These are phyloP conservation scores for Steinernema khuongi DNA, from an alignment of 1,140 invertebrate genomes.

Conservation along the genomic window DNA sequence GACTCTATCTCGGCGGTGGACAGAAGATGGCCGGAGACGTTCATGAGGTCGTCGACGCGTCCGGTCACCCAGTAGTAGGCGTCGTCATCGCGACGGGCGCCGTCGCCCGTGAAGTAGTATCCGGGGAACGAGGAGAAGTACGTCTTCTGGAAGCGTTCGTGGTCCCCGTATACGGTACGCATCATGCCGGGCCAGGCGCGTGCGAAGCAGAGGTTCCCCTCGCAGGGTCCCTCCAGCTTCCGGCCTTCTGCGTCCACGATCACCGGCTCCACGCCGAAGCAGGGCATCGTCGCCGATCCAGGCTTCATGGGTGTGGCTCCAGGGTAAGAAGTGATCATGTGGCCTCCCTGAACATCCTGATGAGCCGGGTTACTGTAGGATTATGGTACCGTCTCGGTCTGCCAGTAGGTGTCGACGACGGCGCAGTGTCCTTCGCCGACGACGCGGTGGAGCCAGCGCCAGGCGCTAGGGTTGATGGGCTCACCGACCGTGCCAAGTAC, in stretches of 20 bases:
- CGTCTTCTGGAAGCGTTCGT: conserved; percentile 82
- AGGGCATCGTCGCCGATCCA: conserved; percentile 87
- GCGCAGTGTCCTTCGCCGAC: conserved; percentile 68
- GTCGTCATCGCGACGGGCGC: conserved; percentile 81
- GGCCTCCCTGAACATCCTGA: conserved; percentile 60
- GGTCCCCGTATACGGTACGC: conserved; percentile 84
- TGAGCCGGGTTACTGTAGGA: background rate
- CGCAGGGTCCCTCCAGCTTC: conserved; percentile 39
- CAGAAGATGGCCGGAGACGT: conserved; percentile 92
- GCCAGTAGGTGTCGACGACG: conserved; percentile 97
- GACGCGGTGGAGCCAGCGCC: conserved; percentile 88
- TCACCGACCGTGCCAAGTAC: conserved; percentile 88
- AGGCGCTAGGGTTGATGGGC: conserved; percentile 94
- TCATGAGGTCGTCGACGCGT: conserved; percentile 93
- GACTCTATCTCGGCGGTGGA: conserved; percentile 91
- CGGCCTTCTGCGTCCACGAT: conserved; percentile 79
- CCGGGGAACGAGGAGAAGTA: conserved; percentile 86
- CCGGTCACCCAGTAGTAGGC: conserved; percentile 95
- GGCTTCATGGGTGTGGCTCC: conserved; percentile 92
- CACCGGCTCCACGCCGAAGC: conserved; percentile 85
- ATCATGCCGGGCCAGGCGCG: conserved; percentile 95
- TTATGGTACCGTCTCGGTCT: conserved; percentile 81
- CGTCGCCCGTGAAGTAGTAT: conserved; percentile 93
- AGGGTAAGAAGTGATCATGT: conserved; percentile 84
- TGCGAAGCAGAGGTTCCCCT: conserved; percentile 67